Conservation (phyloP, 53 echinoderm and acorn worm genomes). For the Echinometra lucunter region DNA sequence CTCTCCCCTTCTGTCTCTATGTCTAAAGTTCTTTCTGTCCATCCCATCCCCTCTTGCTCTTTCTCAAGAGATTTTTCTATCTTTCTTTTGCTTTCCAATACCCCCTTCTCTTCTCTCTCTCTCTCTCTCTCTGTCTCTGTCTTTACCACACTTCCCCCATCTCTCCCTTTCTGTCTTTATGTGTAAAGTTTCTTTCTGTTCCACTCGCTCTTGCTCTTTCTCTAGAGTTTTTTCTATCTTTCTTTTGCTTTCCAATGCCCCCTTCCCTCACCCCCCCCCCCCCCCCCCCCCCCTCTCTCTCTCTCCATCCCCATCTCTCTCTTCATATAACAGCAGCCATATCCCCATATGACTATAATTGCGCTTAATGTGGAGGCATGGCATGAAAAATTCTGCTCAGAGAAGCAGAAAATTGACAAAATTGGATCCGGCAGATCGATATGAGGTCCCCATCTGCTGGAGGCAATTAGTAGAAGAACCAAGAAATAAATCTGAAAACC, state of each 20-base stretch:
- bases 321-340: not conserved
- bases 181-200: too few species aligned
- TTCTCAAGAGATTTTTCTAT: too few species aligned
- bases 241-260: not conserved
- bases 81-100: too few species aligned
- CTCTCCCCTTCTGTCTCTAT: not conserved
- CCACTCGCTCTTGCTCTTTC: too few species aligned
- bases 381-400: conserved; percentile 41
- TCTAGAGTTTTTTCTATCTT: not conserved
- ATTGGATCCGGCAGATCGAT: conserved; percentile 49
- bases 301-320: not conserved
- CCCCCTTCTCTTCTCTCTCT: too few species aligned
- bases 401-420: conserved; percentile 39
- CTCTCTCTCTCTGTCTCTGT: too few species aligned
- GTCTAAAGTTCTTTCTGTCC: not conserved
- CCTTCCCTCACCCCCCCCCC: not conserved
- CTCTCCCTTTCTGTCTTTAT: not conserved
- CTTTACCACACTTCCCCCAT: too few species aligned
- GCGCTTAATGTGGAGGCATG: not conserved
- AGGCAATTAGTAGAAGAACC: conserved; percentile 19
- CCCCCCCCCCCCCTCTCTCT: not conserved
- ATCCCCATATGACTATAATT: not conserved
- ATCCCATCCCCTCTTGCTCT: not conserved
- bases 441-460: conserved; percentile 17
- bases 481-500: not conserved